Base-by-base conservation (phyloP, 2,797 vertebrate species). In the Odontamblyopus rebecca region DNA sequence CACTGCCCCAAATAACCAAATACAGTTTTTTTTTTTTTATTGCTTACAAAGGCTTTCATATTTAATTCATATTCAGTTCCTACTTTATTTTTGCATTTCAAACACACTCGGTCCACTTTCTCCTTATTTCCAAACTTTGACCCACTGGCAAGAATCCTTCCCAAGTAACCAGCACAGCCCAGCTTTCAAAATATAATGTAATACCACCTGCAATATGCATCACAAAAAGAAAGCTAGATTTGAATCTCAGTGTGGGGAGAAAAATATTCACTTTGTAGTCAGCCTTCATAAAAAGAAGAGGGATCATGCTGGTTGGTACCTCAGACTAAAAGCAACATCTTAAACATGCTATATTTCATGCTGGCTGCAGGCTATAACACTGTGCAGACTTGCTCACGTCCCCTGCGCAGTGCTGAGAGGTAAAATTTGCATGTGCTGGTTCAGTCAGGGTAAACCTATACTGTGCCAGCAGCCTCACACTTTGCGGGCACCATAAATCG, bases 361-460 rank as follows among this genome's bases (percentile, higher is more conserved):
- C 48, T 41, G 13, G 50, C 57, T 67, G 38, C 56, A 59, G 61
- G 54, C 41, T 8, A 27, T 59, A 51, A 67, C n/a, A 26, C 57
- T 68, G 51, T 51, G 63, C 50, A 70, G 29, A 66, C 70, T 56
- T 63, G 48, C 35, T 54, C 30, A 60, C 26, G 27, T 26, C 66
- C 66, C 27, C 65, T 65, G 68, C 41, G 62, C 54, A 74, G 30
- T 50, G 23, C 11, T 35, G 16, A 65, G 70, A 19, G 18, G 9
- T 61, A 16, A 56, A 50, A 76, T 81, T 64, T 69, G 69, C 63
- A 72, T 77, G 61, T 66, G 16, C 56, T 30, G 53, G 53, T 69
- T 74, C 27, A 68, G 67, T 67, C 53, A 12, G 29, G 27, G 57
- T 74, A 67, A 75, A 73, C 63, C 26, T 30, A 38, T 30, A n/a